Base-by-base conservation (phyloP, 2,888 invertebrate genomes). In the Allophyes oxyacanthae region DNA sequence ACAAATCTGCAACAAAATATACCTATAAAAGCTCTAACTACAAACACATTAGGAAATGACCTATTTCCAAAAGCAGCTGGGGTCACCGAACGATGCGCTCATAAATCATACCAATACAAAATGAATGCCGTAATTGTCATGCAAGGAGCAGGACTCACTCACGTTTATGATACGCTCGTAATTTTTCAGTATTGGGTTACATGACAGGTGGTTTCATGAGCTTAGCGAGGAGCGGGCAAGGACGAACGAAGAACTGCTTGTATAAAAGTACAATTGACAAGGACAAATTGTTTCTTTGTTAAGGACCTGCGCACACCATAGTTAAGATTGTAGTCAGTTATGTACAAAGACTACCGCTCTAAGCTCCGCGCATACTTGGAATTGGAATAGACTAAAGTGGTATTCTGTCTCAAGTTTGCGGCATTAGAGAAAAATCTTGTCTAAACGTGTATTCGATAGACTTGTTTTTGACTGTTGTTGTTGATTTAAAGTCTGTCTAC, bases 131-230 rank as follows among this genome's bases (percentile, higher is more conserved):
- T 76, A 75, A 78, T 76, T 73, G 76, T 76, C 76, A 68, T 75
- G 61, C 65, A 64, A 74, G 73, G 53, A 69, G 72, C 69, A 77
- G 72, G 77, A 77, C 74, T 77, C 75, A 72, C 72, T 70, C 79
- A 71, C 76, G 69, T 82, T 82, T 81, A 77, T 66, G 77, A 77
- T 72, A 77, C 14, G 57, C 15, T 72, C 61, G 64, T 80, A 75
- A 85, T 87, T 82, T 86, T 86, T 87, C 84, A 85, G 81, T 81
- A 80, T 86, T 80, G 71, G 65, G 76, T 86, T 84, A 72, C 83
- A 69, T 49, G 55, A 26, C 2, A 0, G 11, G 30, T n/a, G 25
- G 7, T 43, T 40, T 20, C 2, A 14, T 40, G 10, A 46, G 57
- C 45, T 32, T 11, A 50, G 60, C 62, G 60, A 26, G 9, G 0